Conservation (phyloP, 1,140 invertebrate species). For the Chrysomallon squamiferum region DNA sequence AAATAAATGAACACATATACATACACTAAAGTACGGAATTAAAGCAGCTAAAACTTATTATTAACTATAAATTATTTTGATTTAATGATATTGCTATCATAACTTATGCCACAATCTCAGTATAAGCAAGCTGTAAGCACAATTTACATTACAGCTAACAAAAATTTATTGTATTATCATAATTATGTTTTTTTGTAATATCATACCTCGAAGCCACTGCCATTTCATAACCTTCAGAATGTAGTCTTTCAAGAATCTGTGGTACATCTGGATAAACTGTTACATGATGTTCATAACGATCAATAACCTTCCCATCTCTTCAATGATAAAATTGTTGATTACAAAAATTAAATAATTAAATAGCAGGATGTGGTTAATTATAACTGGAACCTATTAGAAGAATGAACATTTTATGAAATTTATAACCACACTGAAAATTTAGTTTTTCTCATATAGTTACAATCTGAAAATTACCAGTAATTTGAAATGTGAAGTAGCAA, state of each 20-base stretch:
- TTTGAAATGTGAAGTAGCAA: no score
- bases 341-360: not conserved
- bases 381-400: not conserved
- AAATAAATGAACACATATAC: no score
- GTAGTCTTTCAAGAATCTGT: conserved; percentile 69
- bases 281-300: conserved; percentile 66
- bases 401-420: not conserved
- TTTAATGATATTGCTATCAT: no score
- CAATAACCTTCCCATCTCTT: conserved; percentile 63
- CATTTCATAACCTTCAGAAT: conserved; percentile 68
- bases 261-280: conserved; percentile 71
- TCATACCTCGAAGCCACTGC: conserved; percentile 69
- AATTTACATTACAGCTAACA: no score
- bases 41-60: no score
- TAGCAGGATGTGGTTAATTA: not conserved
- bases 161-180: no score
- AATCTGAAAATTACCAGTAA: no score
- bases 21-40: no score
- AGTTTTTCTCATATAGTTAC: not conserved
- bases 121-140: no score
- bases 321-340: conserved; percentile 6
- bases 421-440: not conserved
- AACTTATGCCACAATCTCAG: no score
- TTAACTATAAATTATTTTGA: no score
- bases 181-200: no score